phyloP scores from a whole-genome alignment of 2,113 vertebrate species.

The Synodontis membranacea region DNA sequence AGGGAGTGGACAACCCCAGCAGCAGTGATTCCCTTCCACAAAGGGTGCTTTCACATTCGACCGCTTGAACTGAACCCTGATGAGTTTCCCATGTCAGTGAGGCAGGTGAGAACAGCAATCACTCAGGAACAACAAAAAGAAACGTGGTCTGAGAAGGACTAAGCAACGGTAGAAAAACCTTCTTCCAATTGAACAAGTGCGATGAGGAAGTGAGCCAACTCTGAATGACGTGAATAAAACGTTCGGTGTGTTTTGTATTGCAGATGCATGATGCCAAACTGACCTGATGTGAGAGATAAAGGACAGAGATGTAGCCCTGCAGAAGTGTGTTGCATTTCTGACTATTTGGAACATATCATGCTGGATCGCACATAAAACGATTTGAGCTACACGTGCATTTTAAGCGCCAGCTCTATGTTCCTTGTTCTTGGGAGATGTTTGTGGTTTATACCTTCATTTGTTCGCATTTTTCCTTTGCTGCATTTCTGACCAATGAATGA shows the following conservation, averaged over 20 bases:
- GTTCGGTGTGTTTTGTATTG: not conserved
- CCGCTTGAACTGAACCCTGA: not conserved
- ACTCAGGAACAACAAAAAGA: not conserved
- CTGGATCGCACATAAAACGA: not conserved
- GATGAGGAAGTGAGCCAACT: not conserved
- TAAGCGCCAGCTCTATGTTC: not conserved
- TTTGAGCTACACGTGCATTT: not conserved
- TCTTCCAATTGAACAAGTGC: not conserved
- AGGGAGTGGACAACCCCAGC: constrained; percentile 61
- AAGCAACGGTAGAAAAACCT: no score
- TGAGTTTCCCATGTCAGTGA: not conserved
- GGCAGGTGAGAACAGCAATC: not conserved
- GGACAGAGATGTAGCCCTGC: not conserved
- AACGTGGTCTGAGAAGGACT: not conserved
- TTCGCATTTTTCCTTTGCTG: not conserved
- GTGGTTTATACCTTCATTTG: not conserved
- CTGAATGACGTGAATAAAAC: not conserved
- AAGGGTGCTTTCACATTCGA: constrained; percentile 27
- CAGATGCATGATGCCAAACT: not conserved
- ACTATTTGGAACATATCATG: not conserved
- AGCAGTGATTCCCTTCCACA: constrained; percentile 59
- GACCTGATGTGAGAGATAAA: not conserved
- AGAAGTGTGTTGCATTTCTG: not conserved
- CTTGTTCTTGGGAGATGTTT: not conserved
- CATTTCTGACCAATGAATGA: not conserved